Evolutionary conservation across 2,113 vertebrate genomes (phyloP).

Genomic region (Macquaria ambigua): DNA sequence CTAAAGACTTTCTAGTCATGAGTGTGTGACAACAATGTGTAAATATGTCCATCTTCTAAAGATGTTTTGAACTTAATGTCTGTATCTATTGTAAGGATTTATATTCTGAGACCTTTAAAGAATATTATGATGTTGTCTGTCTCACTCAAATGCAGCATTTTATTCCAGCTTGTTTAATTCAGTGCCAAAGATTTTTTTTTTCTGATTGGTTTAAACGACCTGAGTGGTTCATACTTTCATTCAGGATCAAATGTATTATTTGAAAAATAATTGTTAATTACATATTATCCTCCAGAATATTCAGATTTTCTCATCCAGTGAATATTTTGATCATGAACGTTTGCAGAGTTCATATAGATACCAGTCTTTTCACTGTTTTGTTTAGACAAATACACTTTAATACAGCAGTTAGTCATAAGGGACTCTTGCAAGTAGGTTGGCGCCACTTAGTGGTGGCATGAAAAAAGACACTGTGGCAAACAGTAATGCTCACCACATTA

Average conservation of each 20-base stretch:
- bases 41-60: background rate
- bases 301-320: background rate
- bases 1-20: background rate
- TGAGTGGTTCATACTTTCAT: background rate
- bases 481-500: background rate
- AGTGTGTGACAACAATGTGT: background rate
- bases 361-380: background rate
- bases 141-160: background rate
- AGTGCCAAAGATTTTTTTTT: background rate
- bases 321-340: background rate
- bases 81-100: background rate
- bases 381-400: background rate
- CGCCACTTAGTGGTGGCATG: constrained; percentile 6
- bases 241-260: background rate
- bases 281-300: background rate
- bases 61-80: background rate
- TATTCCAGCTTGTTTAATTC: background rate
- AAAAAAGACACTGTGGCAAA: background rate
- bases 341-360: background rate
- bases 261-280: background rate
- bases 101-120: background rate
- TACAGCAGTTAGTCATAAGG: background rate
- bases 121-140: background rate
- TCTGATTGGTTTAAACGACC: background rate
- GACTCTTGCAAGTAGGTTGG: background rate